Percentiles rank a stretch among this genome's conserved stretches.
Conservation (phyloP, 2,888 invertebrate genomes). For the Archips xylosteana region DNA sequence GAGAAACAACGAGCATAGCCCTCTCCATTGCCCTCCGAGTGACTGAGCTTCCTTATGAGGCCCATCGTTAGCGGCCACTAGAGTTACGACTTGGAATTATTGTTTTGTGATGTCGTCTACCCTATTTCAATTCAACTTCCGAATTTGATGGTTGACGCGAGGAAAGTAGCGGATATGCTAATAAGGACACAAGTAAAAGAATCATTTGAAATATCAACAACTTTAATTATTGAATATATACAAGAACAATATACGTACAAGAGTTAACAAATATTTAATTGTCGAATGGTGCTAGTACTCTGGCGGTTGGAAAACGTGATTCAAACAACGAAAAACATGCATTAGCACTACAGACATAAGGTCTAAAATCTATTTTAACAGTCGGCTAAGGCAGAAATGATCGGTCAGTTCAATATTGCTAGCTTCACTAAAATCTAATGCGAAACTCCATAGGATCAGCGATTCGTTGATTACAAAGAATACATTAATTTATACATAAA, state of each 20-base stretch:
- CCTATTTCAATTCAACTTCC: too few relatives aligned
- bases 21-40: too few relatives aligned
- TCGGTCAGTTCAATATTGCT: slow-evolving; percentile 10
- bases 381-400: slow-evolving; percentile 6
- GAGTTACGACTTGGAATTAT: too few relatives aligned
- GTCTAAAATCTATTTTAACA: slow-evolving; percentile 10
- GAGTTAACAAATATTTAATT: slow-evolving; percentile 66
- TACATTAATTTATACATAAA: slow-evolving; percentile 36
- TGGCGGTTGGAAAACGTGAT: slow-evolving; percentile 44
- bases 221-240: slow-evolving; percentile 84
- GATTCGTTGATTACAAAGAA: slow-evolving; percentile 40
- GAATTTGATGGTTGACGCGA: too few relatives aligned
- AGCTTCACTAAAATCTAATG: slow-evolving; percentile 34
- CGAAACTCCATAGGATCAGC: slow-evolving; percentile 24
- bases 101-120: too few relatives aligned
- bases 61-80: too few relatives aligned
- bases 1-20: too few relatives aligned
- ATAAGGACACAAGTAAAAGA: slow-evolving; percentile 51
- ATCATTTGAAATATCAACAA: slow-evolving; percentile 79
- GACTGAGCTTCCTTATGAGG: too few relatives aligned
- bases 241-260: slow-evolving; percentile 79
- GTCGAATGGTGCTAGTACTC: slow-evolving; percentile 52
- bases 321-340: slow-evolving; percentile 4
- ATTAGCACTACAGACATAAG: slow-evolving; percentile 7
- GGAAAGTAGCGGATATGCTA: too few relatives aligned